Base-by-base conservation (phyloP, 2,888 invertebrate genomes). In the Drosophila suboccidentalis region DNA sequence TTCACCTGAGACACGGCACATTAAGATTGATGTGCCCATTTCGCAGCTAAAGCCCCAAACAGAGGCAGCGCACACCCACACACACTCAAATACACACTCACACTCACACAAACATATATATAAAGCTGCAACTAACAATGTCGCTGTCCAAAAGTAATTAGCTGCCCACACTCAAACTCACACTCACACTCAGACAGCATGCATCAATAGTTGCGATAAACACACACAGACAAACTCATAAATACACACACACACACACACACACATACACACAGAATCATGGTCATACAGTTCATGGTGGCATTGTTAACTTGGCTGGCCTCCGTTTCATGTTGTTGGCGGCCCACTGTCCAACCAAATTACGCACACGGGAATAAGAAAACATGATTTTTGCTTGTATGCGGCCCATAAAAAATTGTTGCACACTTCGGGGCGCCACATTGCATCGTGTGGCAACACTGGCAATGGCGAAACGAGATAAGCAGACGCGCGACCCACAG, bases 361-460 rank as follows among this genome's bases (percentile, higher is more conserved):
- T 81, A 86, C 90, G 86, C 88, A 87, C 82, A 80, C 90, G 89
- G 84, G 84, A 89, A 86, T 89, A 85, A 87, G 85, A 75, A 90
- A 87, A 90, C 89, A 90, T 88, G 90, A 88, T 90, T 87, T 90
- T 89, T 89, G 87, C 87, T 87, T 89, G 86, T 86, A 86, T 86
- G 83, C 78, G 78, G 77, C 74, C 75, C 81, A 89, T 90, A 88
- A 89, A 87, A 89, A 86, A 87, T 78, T 86, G 90, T 86, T 82
- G 88, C 86, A 80, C 73, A 89, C 86, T 89, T 86, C 73, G 50
- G 76, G 61, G 78, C 75, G 81, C 83, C 86, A 64, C 72, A 39
- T 54, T 59, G n/a, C 44, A 59, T 41, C 26, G 29, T 17, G 26
- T n/a, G 43, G 51, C 22, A 34, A 19, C 17, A 11, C 11, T 19